A percentile compares a stretch with the other conserved stretches of the same genome.
phyloP scores from a whole-genome alignment of 2,113 vertebrate species.

The Planiliza haematocheilus region DNA sequence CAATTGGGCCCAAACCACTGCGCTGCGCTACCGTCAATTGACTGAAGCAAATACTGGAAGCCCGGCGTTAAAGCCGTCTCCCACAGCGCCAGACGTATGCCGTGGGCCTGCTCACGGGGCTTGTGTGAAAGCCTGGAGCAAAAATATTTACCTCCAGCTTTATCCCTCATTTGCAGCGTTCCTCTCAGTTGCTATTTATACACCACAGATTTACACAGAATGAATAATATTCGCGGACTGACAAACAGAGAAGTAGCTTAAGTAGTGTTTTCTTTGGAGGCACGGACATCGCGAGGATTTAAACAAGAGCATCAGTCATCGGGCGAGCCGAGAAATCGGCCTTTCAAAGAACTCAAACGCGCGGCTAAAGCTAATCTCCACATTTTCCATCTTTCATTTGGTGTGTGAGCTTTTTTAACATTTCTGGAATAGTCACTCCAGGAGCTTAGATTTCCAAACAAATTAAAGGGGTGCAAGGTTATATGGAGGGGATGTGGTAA shows the following conservation, averaged over 20 bases:
- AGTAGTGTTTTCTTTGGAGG: conserved; percentile 36
- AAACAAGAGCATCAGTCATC: conserved; percentile 28
- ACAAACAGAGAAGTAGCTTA: conserved; percentile 30
- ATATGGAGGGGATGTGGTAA: conserved; percentile 66
- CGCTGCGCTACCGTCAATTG: conserved; percentile 67
- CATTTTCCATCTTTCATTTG: conserved; percentile 50
- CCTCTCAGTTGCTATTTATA: conserved; percentile 58
- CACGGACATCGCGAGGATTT: conserved; percentile 4
- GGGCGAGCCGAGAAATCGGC: conserved; percentile 24
- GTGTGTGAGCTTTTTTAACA: conserved; percentile 41
- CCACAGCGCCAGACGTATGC: conserved; percentile 30
- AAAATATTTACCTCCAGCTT: conserved; percentile 60
- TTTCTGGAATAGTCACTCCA: conserved; percentile 53
- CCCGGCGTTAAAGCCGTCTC: conserved; percentile 32
- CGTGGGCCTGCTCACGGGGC: conserved; percentile 3
- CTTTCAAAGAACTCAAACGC: conserved; percentile 26
- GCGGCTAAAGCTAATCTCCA: conserved; percentile 29
- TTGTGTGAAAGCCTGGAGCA: conserved; percentile 15
- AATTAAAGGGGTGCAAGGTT: conserved; percentile 68
- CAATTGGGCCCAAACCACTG: conserved; percentile 73
- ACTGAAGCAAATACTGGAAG: conserved; percentile 64
- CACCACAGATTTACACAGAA: conserved; percentile 33
- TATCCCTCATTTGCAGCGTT: conserved; percentile 48
- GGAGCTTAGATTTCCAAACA: conserved; percentile 69
- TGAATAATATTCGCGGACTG: conserved; percentile 26